Evolutionary conservation across 2,888 invertebrate species (phyloP), one percentile per base, ranked within the genome.

Genomic region (Lottia gigantea): DNA sequence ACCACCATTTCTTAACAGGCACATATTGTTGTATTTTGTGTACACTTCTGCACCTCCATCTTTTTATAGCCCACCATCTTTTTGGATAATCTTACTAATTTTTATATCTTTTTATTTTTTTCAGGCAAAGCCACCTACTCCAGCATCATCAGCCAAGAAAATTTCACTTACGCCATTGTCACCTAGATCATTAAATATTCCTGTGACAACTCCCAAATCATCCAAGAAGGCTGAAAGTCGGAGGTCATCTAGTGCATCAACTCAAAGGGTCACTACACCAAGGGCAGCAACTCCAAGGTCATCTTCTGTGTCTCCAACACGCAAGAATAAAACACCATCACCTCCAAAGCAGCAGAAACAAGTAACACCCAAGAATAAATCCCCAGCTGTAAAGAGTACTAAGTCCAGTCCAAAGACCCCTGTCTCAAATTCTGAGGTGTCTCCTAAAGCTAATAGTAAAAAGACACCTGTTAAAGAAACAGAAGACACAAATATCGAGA

Each of bases 201-300:
- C 55, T 14, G 19, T 55, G 19, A 55, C 19, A 19, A 55, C 55
- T 2, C 55, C 55, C 11, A 55, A 23, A 23, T 55, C 55, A 55
- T 55, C 55, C 1, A 23, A 19, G 23, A 23, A 55, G 14, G 12
- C 72, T 4, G 66, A 71, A 19, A 75, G 68, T 47, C 31, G 68
- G 62, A 68, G 68, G 63, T 77, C 74, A 49, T 74, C 76, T 19
- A 78, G 67, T 62, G 47, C 76, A 64, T 70, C 67, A 46, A 71
- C 71, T 62, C 74, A 73, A 7, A 74, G 68, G 64, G 70, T 62
- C 45, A 46, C 64, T 2, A 67, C 70, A 11, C 71, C 79, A 45
- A 76, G 67, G 69, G 65, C 71, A 19, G 72, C 46, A 25, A 68
- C 77, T 26, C 72, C 73, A 62, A 72, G 66, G 64, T 31, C 71